Percentiles rank a stretch among this genome's conserved stretches.
phyloP scores from a whole-genome alignment of 1,140 invertebrate species.

The Trichomalopsis sarcophagae region DNA sequence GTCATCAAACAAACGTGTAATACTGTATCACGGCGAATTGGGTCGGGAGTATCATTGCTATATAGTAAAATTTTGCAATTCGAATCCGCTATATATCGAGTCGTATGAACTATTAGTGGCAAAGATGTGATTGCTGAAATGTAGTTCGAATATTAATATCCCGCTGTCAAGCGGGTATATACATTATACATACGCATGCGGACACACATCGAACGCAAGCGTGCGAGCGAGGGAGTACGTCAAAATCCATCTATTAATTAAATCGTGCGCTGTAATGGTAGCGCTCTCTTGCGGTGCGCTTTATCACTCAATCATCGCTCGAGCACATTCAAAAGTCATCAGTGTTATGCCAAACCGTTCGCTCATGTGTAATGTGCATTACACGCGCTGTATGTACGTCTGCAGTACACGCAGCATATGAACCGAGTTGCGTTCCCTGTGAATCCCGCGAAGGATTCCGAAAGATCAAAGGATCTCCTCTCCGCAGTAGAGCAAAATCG shows the following conservation, averaged over 20 bases:
- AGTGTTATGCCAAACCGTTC: background rate
- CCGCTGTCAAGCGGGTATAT: background rate
- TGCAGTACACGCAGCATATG: too few species aligned
- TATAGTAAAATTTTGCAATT: background rate
- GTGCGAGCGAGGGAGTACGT: background rate
- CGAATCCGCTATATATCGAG: background rate
- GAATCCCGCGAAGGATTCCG: background rate
- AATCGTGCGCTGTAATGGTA: background rate
- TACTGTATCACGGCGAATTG: too few species aligned
- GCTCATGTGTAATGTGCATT: background rate
- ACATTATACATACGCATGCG: background rate
- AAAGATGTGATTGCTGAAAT: slow-evolving; percentile 1
- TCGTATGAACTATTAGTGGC: background rate
- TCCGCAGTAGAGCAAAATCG: too few species aligned
- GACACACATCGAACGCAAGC: background rate
- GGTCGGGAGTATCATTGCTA: background rate
- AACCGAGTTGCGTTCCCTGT: too few species aligned
- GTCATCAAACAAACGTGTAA: too few species aligned
- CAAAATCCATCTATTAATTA: background rate
- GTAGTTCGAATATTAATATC: background rate
- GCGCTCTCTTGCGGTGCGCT: background rate
- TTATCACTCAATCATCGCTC: background rate
- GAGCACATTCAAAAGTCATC: background rate
- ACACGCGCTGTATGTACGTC: background rate
- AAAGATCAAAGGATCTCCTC: background rate